These are phyloP conservation scores for Sebastes aleutianus DNA, from an alignment of 2,797 vertebrate genomes.

Conservation along the genomic window DNA sequence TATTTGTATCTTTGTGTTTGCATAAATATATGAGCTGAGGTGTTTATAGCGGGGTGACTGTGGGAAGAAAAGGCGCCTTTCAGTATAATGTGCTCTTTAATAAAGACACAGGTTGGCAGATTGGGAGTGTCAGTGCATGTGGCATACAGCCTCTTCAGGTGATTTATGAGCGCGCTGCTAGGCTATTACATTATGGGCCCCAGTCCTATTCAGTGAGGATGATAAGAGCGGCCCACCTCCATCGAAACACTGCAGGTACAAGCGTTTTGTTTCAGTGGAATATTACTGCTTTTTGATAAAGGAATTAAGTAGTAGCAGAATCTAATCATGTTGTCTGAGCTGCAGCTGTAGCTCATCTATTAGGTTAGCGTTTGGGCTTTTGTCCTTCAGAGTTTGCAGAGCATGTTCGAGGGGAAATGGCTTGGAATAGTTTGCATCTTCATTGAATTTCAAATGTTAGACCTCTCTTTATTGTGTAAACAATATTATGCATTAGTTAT, in stretches of 20 bases:
- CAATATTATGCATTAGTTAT: conserved; percentile 10
- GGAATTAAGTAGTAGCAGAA: conserved; percentile 51
- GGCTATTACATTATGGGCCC: conserved; percentile 75
- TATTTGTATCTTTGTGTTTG: conserved; percentile 38
- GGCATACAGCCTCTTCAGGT: conserved; percentile 69
- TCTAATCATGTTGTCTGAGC: conserved; percentile 48
- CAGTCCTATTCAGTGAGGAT: conserved; percentile 45
- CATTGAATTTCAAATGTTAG: conserved; percentile 43
- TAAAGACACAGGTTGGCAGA: conserved; percentile 78
- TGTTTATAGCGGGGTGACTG: conserved; percentile 1
- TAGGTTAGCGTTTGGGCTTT: conserved; percentile 31
- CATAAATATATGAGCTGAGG: conserved; percentile 36
- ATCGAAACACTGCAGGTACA: conserved; percentile 46
- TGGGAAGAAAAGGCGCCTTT: not conserved
- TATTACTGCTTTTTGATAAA: conserved; percentile 61
- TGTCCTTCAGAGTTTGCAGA: conserved; percentile 46
- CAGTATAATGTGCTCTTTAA: conserved; percentile 72
- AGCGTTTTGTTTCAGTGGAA: conserved; percentile 57
- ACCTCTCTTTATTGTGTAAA: conserved; percentile 18
- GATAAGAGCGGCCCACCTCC: conserved; percentile 65
- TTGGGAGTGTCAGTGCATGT: conserved; percentile 74
- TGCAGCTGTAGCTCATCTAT: conserved; percentile 51
- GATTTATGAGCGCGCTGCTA: conserved; percentile 76
- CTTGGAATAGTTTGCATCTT: conserved; percentile 24
- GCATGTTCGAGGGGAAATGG: not conserved